Evolutionary conservation across 2,113 vertebrate species (phyloP), one percentile per base, ranked within the genome.

Genomic region (Gambusia holbrooki): DNA sequence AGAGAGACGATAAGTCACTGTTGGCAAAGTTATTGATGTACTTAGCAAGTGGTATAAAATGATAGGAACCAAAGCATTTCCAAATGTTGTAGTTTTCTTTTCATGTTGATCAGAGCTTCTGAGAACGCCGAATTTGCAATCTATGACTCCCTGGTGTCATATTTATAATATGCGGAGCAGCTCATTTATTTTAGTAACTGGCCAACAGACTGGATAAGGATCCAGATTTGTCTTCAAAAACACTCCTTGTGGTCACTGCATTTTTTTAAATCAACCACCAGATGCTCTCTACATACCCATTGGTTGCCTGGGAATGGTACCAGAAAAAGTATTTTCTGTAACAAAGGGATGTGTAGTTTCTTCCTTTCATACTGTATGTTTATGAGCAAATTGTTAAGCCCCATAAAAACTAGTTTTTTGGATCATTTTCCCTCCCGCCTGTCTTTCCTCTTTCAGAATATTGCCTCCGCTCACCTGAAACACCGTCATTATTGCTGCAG

Each of bases 401-500:
- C 15, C 3, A 54, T 33, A 25, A 30, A 60, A 6, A 17, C 28
- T 33, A 25, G 13, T 17, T 71, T 61, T 28, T 72, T 2, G 8
- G 22, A 62, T 22, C 19, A 33, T 45, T 63, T 27, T 73, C 22
- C 29, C 61, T 35, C 8, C 14, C 35, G 30, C 71, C 54, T 32
- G 25, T 28, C 67, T 54, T 68, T 17, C 65, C 42, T 22, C 71
- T 51, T 62, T 62, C 29, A 72, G 40, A 66, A 66, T 68, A 65
- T 37, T 2, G 6, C 64, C 61, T 61, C 33, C 35, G 28, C 90
- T 84, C 93, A 97, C 97, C 97, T 99, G 97, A 92, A 99, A 99
- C 82, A 99, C 97, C 1, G 97, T 99, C 97, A 99, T 99, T 96
- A 99, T 99, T 95, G 97, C 97, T 95, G 97, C 97, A 66, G 97